Base-by-base conservation (phyloP, 2,113 vertebrate genomes). In the Scomber colias region DNA sequence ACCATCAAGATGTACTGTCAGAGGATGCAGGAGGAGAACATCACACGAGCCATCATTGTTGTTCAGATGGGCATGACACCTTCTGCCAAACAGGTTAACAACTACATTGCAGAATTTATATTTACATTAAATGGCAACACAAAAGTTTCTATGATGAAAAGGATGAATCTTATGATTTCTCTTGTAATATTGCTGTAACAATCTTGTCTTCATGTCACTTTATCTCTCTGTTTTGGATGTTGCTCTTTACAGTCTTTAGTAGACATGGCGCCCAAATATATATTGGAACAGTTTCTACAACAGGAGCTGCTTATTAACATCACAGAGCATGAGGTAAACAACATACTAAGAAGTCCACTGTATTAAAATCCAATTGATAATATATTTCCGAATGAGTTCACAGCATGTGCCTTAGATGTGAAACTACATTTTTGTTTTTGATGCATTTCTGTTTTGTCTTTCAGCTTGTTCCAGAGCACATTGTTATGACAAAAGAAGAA, bases 1-100 rank as follows among this genome's bases (percentile, higher is more conserved):
- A 99, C 98, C 0, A 99, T 99, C 84, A 99, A 99, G 91, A 98
- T 99, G 95, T 99, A 99, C 84, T 99, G 98, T 82, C 98, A 99
- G 91, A 94, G 97, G 46, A 99, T 99, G 98, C 98, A 99, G 90
- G 98, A 99, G 81, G 97, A 99, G 90, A 99, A 99, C 93, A 99
- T 99, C 93, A 99, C 98, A 0, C 90, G 97, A 0, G 98, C 97
- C 0, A 96, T 98, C 79, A 99, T 99, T 24, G 98, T 99, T 72
- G 98, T 99, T 9, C 98, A 99, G 90, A 98, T 99, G 84, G 98
- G 98, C 74, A 99, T 99, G 98, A 99, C 98, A 0, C 98, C 98
- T 0, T 99, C 98, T 0, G 98, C 98, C 0, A 99, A 99, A 89
- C 98, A 99, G 97, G 97, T 98, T 55, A 15, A n/a, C 1, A 10